Percentiles rank a stretch among this genome's conserved stretches.
phyloP scores from a whole-genome alignment of 2,888 invertebrate genomes.

The Sesia apiformis region DNA sequence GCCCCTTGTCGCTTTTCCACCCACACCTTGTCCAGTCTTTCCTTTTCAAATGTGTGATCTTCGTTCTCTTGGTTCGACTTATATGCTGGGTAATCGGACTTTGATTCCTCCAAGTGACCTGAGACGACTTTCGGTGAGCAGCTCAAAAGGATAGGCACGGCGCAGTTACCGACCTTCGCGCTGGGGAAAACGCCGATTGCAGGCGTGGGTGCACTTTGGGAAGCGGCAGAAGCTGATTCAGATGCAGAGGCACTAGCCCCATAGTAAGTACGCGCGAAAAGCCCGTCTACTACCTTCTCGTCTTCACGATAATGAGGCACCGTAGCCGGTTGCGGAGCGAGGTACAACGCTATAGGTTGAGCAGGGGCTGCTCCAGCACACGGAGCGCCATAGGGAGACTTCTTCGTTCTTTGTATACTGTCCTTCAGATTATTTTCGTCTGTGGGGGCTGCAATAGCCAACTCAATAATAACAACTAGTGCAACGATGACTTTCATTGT shows the following conservation, averaged over 20 bases:
- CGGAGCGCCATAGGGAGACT: conserved; percentile 8
- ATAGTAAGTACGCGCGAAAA: conserved; percentile 4
- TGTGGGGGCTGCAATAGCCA: conserved; percentile 14
- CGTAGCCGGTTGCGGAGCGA: conserved; percentile 5
- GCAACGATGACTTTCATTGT: conserved; percentile 16
- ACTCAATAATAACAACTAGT: conserved; percentile 10
- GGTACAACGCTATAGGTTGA: conserved; percentile 13
- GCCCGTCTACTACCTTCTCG: conserved; percentile 3
- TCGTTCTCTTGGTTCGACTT: conserved; percentile 5
- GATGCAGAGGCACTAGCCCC: conserved; percentile 1
- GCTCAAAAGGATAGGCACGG: conserved; percentile 24
- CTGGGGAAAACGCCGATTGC: conserved; percentile 21
- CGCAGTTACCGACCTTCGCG: conserved; percentile 18
- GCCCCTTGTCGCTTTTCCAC: neutral
- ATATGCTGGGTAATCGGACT: conserved; percentile 12
- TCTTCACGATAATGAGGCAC: conserved; percentile 13
- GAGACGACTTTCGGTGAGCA: conserved; percentile 23
- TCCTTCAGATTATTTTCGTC: conserved; percentile 1
- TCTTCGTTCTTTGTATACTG: conserved; percentile 7
- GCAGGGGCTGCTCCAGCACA: conserved; percentile 5
- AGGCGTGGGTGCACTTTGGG: neutral
- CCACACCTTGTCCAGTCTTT: conserved; percentile 5
- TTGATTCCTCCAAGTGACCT: conserved; percentile 15
- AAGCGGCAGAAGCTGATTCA: conserved; percentile 1
- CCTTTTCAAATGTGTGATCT: conserved; percentile 6